Base-by-base conservation (phyloP, 2,888 invertebrate genomes). In the Chymomyza caudatula region DNA sequence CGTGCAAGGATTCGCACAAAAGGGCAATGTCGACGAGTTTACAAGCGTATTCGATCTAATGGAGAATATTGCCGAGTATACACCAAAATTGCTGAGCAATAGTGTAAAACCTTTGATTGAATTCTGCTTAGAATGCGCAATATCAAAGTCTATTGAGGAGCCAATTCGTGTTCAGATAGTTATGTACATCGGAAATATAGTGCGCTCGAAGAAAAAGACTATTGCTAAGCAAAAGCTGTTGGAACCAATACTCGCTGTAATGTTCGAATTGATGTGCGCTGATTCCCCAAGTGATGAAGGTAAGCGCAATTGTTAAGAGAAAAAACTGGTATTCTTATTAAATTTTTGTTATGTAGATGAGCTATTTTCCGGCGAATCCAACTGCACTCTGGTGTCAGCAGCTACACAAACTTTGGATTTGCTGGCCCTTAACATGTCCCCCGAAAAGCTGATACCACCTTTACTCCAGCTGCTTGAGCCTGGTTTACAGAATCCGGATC, bases 401-500 rank as follows among this genome's bases (percentile, higher is more conserved):
- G 95, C 95, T 6, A 93, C 94, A 0, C 95, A 95, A 91, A 94
- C 95, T 4, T 91, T 96, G 68, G 95, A 96, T 89, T 89, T 93
- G 54, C 91, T 96, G 83, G 95, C 95, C 37, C 90, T 95, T 11
- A 93, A 95, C 90, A 91, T 95, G 44, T 94, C 95, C 4, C 94
- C 96, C 11, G 95, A 95, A 76, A 95, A 94, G 88, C 91, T 96
- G 19, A 92, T 96, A 71, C 94, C 94, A 23, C 93, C 93, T 80
- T 89, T 96, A 88, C 92, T 96, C 89, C 89, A 90, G 63, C 90
- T 92, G 65, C 92, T 95, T 8, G 94, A 95, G 78, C 93, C 93
- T 4, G 93, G 94, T 1, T 87, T 96, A 23, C 92, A 92, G 76
- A 93, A 92, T 55, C 90, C 89, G 8, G 92, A 95, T 80, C 91